Evolutionary conservation across 2,888 invertebrate species (phyloP).

Genomic region (Dyspetes luteomarginatus): DNA sequence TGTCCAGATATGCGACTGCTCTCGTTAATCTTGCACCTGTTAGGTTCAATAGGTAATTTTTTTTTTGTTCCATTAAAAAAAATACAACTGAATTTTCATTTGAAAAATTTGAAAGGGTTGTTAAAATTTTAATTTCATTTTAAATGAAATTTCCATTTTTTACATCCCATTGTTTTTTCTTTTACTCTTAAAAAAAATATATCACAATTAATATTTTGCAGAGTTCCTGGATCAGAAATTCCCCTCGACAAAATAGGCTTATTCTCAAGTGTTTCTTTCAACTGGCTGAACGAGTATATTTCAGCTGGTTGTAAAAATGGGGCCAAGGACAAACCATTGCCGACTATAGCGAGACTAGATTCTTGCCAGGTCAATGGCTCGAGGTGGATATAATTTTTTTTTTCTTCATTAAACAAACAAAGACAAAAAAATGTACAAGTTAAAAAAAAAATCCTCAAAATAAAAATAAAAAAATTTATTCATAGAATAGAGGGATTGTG

Average conservation of each 20-base stretch:
- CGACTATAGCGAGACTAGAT: constrained; percentile 82
- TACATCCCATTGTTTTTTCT: neutral
- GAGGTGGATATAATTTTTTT: constrained; percentile 78
- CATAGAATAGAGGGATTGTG: constrained; percentile 83
- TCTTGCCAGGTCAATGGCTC: constrained; percentile 83
- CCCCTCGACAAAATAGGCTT: constrained; percentile 83
- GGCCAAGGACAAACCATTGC: constrained; percentile 81
- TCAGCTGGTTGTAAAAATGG: constrained; percentile 83
- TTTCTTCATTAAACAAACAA: neutral
- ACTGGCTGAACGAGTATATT: constrained; percentile 84
- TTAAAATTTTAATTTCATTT: neutral
- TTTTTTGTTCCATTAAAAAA: neutral
- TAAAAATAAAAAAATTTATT: constrained; percentile 5
- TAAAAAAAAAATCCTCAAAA: constrained; percentile 9
- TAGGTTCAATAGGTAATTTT: constrained; percentile 72
- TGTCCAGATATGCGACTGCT: constrained; percentile 76
- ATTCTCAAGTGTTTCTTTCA: constrained; percentile 84
- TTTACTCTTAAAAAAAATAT: neutral
- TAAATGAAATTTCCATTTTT: neutral
- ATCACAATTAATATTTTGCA: constrained; percentile 32
- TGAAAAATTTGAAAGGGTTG: neutral
- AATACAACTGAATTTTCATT: neutral
- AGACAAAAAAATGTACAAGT: neutral
- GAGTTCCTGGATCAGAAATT: constrained; percentile 72
- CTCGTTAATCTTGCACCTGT: constrained; percentile 76